These are phyloP conservation scores for Decapterus maruadsi DNA, from an alignment of 2,797 vertebrate species.

Conservation along the genomic window DNA sequence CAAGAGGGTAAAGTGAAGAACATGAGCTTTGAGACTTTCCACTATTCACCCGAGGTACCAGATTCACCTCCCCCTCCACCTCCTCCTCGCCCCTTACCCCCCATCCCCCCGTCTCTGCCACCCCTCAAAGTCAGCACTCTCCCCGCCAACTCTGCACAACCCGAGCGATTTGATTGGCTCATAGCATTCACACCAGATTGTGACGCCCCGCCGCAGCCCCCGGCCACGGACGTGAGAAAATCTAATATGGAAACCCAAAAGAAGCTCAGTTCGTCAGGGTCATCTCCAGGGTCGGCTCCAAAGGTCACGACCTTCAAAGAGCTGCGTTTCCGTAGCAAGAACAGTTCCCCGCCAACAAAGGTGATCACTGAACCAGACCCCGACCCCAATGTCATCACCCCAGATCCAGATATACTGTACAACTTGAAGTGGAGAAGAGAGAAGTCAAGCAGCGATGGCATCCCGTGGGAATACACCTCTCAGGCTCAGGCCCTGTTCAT, in stretches of 20 bases:
- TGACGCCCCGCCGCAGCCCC: constrained; percentile 74
- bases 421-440: constrained; percentile 87
- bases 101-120: constrained; percentile 74
- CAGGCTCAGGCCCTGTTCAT: constrained; percentile 86
- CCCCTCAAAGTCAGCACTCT: constrained; percentile 79
- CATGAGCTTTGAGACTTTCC: constrained; percentile 68
- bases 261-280: constrained; percentile 59
- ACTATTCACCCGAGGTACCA: constrained; percentile 69
- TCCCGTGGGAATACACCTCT: constrained; percentile 88
- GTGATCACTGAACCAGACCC: constrained; percentile 81
- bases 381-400: constrained; percentile 83
- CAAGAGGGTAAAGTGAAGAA: constrained; percentile 66
- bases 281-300: constrained; percentile 69
- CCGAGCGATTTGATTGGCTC: constrained; percentile 95
- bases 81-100: constrained; percentile 86
- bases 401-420: constrained; percentile 88
- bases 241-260: constrained; percentile 58
- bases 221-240: constrained; percentile 67
- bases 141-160: constrained; percentile 81
- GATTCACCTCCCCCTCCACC: constrained; percentile 84
- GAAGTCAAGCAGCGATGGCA: constrained; percentile 79
- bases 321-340: constrained; percentile 89
- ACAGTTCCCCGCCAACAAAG: constrained; percentile 68
- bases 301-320: constrained; percentile 92
- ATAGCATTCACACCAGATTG: constrained; percentile 94